Evolutionary conservation across 2,888 invertebrate genomes (phyloP).

Genomic region (Dicycla oo): DNA sequence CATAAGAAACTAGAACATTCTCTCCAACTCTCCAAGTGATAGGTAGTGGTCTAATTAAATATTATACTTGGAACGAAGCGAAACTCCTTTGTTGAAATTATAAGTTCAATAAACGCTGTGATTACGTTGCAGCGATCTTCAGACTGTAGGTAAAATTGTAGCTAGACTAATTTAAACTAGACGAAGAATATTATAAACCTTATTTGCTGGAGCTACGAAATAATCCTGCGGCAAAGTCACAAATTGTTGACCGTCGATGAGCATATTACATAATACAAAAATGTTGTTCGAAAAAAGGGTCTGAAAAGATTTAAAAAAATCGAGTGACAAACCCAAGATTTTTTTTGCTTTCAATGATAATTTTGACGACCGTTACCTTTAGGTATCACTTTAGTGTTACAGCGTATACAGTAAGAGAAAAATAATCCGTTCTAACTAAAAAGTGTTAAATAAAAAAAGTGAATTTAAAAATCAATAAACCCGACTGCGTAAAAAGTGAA

Average conservation of each 20-base stretch:
- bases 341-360: too few species aligned
- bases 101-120: conserved; percentile 61
- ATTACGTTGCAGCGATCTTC: conserved; percentile 54
- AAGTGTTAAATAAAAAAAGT: too few species aligned
- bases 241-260: neutral
- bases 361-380: too few species aligned
- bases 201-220: conserved; percentile 13
- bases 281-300: neutral
- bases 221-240: neutral
- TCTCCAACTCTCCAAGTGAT: too few species aligned
- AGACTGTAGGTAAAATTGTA: conserved; percentile 25
- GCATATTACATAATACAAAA: neutral
- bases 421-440: too few species aligned
- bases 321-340: too few species aligned
- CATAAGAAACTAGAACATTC: conserved; percentile 41
- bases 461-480: too few species aligned
- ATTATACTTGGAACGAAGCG: conserved; percentile 53
- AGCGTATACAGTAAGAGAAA: too few species aligned
- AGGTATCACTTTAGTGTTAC: too few species aligned
- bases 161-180: conserved; percentile 23
- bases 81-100: conserved; percentile 55
- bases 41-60: conserved; percentile 61
- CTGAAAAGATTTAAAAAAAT: too few species aligned
- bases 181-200: conserved; percentile 17
- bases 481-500: too few species aligned